Conservation (phyloP, 2,888 invertebrate genomes). For the Stratiomys singularior region DNA sequence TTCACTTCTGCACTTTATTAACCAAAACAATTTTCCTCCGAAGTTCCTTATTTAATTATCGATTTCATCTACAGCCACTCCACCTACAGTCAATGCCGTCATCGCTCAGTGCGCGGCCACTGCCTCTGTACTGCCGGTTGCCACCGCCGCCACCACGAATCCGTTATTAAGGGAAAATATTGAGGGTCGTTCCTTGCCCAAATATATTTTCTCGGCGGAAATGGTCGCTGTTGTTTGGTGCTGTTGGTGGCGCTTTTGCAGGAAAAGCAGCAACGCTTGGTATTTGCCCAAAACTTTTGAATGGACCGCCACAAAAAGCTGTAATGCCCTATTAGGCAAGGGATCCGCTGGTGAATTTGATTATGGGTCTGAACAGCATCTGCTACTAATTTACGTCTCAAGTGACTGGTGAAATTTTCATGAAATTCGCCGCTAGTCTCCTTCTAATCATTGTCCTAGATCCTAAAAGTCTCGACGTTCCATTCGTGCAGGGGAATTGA, state of each 20-base stretch:
- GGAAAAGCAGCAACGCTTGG: background rate
- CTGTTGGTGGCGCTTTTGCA: background rate
- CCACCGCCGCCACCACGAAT: background rate
- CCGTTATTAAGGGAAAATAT: background rate
- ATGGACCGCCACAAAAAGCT: constrained; percentile 43
- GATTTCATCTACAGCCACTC: constrained; percentile 16
- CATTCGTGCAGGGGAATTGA: too few species aligned
- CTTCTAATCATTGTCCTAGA: background rate
- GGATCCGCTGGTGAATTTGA: constrained; percentile 46
- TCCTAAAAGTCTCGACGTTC: too few species aligned
- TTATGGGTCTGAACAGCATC: constrained; percentile 44
- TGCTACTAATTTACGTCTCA: constrained; percentile 47
- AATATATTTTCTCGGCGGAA: background rate
- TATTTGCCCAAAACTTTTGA: constrained; percentile 41
- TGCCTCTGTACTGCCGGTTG: background rate
- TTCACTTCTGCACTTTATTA: constrained; percentile 44
- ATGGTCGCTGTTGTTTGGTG: background rate
- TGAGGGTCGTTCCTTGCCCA: background rate
- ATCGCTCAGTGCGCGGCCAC: background rate
- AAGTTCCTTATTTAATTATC: constrained; percentile 44
- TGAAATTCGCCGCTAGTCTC: background rate
- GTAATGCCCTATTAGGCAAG: constrained; percentile 37
- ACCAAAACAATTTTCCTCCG: constrained; percentile 40
- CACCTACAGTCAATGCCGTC: background rate
- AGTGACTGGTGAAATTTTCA: constrained; percentile 33